Base-by-base conservation (phyloP, 1,140 invertebrate genomes). In the Drosophila ironensis region DNA sequence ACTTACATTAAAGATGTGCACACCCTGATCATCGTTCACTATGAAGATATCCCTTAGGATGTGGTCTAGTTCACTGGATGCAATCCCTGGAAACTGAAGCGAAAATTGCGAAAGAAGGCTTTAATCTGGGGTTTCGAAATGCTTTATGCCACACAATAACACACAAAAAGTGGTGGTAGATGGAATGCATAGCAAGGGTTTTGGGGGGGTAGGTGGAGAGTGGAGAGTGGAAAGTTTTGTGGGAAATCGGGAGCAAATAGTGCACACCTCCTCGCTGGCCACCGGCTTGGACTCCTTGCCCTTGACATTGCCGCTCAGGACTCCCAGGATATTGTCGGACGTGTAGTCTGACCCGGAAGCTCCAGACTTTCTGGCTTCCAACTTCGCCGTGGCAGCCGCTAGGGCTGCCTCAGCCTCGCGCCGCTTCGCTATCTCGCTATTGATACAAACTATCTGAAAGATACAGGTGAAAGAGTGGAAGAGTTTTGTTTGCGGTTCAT, bases 401-500 rank as follows among this genome's bases (percentile, higher is more conserved):
- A 66, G 28, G 17, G 63, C 63, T 40, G 70, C 59, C 40, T 70
- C 76, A 41, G 72, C 71, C 22, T 60, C 71, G 16, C 59, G 80
- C 28, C 78, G 59, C 46, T 84, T 86, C 19, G 63, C 50, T 19
- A 84, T 78, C 73, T 78, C 64, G 52, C 80, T 71, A 86, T 71
- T 78, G 78, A 84, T 86, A 86, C 59, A 84, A 84, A 84, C 80
- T 86, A 84, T 86, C 78, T 84, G 78, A 84, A 84, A 84, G 54
- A 84, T 78, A 84, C 33, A 82, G 72, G 51, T 69, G 52, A 45
- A 54, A 54, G 28, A 45, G 27, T 47, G 73, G 61, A 72, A 78
- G 44, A 50, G 57, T 70, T 74, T 52, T 82, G 63, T 82, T 82
- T 84, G 74, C 59, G 46, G 51, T 86, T 78, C 69, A 74, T 67